Evolutionary conservation across 2,113 vertebrate genomes (phyloP).

Genomic region (Heptranchias perlo): DNA sequence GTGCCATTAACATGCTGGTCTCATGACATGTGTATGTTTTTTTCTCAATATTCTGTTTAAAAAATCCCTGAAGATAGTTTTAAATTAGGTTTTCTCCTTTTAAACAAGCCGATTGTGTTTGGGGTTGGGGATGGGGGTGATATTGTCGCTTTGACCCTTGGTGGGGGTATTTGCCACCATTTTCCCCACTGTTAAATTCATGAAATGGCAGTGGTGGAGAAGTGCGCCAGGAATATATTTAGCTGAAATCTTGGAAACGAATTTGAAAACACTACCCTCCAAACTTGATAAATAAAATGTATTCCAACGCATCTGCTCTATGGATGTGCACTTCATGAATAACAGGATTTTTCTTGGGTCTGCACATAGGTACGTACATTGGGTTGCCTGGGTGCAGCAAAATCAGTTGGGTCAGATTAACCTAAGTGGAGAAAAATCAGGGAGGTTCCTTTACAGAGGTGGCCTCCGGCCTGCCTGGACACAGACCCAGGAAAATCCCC

Average conservation of each 20-base stretch:
- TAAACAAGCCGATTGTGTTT: not conserved
- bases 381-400: not conserved
- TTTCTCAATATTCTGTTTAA: not conserved
- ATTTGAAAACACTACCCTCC: not conserved
- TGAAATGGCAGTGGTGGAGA: not conserved
- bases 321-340: not conserved
- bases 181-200: not conserved
- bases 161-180: not conserved
- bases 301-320: not conserved
- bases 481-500: not conserved
- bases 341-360: not conserved
- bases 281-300: not conserved
- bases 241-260: not conserved
- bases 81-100: not conserved
- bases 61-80: not conserved
- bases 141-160: not conserved
- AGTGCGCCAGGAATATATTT: not conserved
- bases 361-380: not conserved
- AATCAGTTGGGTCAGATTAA: slow-evolving; percentile 12
- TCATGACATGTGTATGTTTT: not conserved
- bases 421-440: not conserved
- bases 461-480: not conserved
- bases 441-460: not conserved
- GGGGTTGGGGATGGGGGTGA: not conserved
- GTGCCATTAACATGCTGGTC: not conserved